Evolutionary conservation across 2,888 invertebrate genomes (phyloP), one percentile per base, ranked within the genome.

Genomic region (Entomobrya proxima): DNA sequence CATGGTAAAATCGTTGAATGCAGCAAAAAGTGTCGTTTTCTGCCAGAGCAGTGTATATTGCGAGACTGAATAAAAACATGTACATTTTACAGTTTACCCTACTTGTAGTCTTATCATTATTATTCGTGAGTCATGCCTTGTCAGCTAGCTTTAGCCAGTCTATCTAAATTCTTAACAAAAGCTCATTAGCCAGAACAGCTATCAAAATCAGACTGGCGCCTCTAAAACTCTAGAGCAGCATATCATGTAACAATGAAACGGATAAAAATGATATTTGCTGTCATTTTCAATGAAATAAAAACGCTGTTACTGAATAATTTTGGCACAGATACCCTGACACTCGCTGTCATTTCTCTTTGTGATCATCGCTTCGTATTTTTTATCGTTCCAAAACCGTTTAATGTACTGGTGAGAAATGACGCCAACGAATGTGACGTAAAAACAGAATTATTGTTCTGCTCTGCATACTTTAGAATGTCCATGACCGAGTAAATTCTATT

Each of bases 181-280:
- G 24, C 67, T 67, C 67, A 67, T 67, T 67, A 67, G 67, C 67
- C 13, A 67, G n/a, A 67, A 40, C 67, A 37, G 21, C 67, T 24
- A 67, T 18, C n/a, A 64, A 32, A 64, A 35, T 18, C 27, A n/a
- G n/a, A n/a, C n/a, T n/a, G n/a, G n/a, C n/a, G n/a, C n/a, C n/a
- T n/a, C n/a, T n/a, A n/a, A n/a, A n/a, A n/a, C n/a, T n/a, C n/a
- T n/a, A n/a, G n/a, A n/a, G n/a, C n/a, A n/a, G n/a, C n/a, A n/a
- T n/a, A n/a, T n/a, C n/a, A n/a, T n/a, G n/a, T n/a, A n/a, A n/a
- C n/a, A n/a, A n/a, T n/a, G n/a, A n/a, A n/a, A n/a, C n/a, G n/a
- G n/a, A n/a, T n/a, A n/a, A n/a, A n/a, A n/a, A n/a, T n/a, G n/a
- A 50, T 18, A 50, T 50, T 2, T 2, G 18, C 50, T 50, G 18